These are phyloP conservation scores for Beaufortia kweichowensis DNA, from an alignment of 2,113 vertebrate species.

Conservation along the genomic window DNA sequence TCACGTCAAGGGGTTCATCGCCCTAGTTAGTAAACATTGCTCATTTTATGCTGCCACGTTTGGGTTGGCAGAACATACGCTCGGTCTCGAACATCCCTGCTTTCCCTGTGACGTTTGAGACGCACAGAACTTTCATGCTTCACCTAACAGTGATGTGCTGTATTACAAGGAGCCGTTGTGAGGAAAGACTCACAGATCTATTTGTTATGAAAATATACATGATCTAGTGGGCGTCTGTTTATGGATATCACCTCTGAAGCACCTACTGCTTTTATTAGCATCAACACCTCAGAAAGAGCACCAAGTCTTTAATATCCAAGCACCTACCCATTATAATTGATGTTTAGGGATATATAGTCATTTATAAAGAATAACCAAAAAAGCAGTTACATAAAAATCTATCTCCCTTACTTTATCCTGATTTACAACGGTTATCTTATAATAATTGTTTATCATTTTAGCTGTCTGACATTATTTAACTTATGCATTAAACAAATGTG, in stretches of 20 bases:
- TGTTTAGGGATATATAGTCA: too few relatives aligned
- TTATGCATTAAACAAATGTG: too few relatives aligned
- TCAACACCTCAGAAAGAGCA: background rate
- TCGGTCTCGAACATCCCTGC: conserved; percentile 25
- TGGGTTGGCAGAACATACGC: conserved; percentile 28
- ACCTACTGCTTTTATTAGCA: background rate
- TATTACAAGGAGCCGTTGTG: conserved; percentile 17
- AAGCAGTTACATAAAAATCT: too few relatives aligned
- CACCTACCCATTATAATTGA: background rate
- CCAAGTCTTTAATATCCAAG: background rate
- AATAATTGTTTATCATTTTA: too few relatives aligned
- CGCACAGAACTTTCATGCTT: conserved; percentile 46
- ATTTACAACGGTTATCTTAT: too few relatives aligned
- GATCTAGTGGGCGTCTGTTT: conserved; percentile 11
- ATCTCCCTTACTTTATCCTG: too few relatives aligned
- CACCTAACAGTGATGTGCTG: conserved; percentile 30
- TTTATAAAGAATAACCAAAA: too few relatives aligned
- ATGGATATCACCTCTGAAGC: background rate
- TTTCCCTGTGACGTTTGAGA: conserved; percentile 44
- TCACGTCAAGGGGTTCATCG: conserved; percentile 15
- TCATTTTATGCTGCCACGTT: conserved; percentile 39
- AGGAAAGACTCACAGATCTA: conserved; percentile 1
- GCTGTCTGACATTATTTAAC: too few relatives aligned
- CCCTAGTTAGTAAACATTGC: conserved; percentile 50
- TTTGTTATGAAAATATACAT: conserved; percentile 13